Evolutionary conservation across 2,888 invertebrate genomes (phyloP), one percentile per base, ranked within the genome.

Genomic region (Clitarchus hookeri): DNA sequence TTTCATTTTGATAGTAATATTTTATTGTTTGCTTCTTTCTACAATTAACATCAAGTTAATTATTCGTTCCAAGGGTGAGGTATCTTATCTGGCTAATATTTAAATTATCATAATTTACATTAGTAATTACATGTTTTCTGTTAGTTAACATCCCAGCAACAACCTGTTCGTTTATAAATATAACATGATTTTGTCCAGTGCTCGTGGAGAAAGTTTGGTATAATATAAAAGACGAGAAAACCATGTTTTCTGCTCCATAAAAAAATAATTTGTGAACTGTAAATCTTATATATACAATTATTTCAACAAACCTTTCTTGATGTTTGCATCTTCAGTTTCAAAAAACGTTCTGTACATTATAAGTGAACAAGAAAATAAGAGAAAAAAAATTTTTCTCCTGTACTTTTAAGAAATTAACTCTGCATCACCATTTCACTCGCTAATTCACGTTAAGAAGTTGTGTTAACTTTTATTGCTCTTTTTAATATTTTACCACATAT

Each of bases 31-130:
- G 19, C n/a, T 65, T 23, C n/a, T 65, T 65, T 65, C 8, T 65
- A 65, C 65, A 65, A 65, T 65, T 65, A 19, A 65, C 65, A 65
- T 65, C 19, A 65, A 65, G 65, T 65, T 65, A 65, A n/a, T 65
- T 23, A n/a, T 65, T 65, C 65, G 65, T 65, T 65, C 65, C 65
- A n/a, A 65, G 65, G 65, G 65, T 65, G 65, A 65, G 16, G 16
- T 65, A 65, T 48, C 48, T 6, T 48, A 13, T 48, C 11, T 48
- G 16, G 16, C 48, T 48, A 48, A 13, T 48, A 13, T 48, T 16
- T 48, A 48, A 65, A n/a, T 8, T 53, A 53, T 8, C 12, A 23
- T 65, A 65, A 65, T 65, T 65, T 65, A n/a, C 36, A n/a, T 65
- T 65, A 65, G 65, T 65, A 65, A 11, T n/a, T 65, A n/a, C 65